Conservation (phyloP, 2,797 vertebrate species). For the Pteropus rufus region DNA sequence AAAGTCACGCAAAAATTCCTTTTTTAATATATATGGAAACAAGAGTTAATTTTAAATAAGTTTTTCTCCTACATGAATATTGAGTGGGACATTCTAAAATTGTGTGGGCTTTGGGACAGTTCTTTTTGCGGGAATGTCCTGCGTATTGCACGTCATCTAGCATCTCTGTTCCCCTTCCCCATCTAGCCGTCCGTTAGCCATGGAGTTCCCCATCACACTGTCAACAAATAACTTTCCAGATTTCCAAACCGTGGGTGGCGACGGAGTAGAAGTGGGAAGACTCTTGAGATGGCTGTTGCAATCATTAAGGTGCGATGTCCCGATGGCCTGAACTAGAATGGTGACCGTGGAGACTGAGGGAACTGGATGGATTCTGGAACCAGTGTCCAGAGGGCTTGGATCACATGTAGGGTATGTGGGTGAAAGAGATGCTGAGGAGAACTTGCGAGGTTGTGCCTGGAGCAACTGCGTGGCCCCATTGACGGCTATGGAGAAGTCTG, state of each 20-base stretch:
- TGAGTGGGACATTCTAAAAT: background rate
- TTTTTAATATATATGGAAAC: background rate
- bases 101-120: background rate
- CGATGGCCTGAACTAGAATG: background rate
- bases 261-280: background rate
- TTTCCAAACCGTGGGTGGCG: background rate
- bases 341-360: background rate
- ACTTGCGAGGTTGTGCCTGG: background rate
- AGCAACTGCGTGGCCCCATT: background rate
- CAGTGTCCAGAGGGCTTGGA: background rate
- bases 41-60: background rate
- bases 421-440: no score
- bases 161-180: background rate
- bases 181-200: accelerated
- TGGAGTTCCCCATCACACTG: background rate
- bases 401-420: accelerated
- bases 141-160: accelerated
- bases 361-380: background rate
- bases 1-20: background rate
- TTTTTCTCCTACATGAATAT: background rate
- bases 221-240: background rate
- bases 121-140: background rate
- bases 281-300: background rate
- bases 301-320: background rate
- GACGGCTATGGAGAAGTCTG: background rate